Evolutionary conservation across 2,797 vertebrate species (phyloP).

Genomic region (Pelobates cultripes): DNA sequence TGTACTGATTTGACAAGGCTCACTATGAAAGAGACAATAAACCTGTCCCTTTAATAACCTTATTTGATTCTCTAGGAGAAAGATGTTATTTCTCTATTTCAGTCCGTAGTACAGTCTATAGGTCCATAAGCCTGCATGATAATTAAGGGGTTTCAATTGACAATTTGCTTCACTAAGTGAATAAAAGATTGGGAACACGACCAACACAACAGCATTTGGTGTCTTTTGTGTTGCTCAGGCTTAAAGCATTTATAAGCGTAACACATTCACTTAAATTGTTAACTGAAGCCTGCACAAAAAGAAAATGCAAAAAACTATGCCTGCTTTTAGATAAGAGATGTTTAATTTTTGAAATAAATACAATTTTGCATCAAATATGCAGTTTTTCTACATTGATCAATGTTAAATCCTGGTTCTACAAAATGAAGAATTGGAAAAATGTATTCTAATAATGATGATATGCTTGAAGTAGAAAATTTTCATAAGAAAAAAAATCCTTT

Average conservation of each 20-base stretch:
- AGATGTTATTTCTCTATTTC: slow-evolving; percentile 39
- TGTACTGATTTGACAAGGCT: neutral
- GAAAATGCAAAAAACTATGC: slow-evolving; percentile 23
- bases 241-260: slow-evolving; percentile 42
- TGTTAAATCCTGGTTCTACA: neutral
- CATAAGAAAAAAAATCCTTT: slow-evolving; percentile 35
- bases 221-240: slow-evolving; percentile 46
- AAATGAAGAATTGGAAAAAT: slow-evolving; percentile 12
- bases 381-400: too few relatives aligned
- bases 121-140: slow-evolving; percentile 46
- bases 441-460: slow-evolving; percentile 11
- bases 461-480: slow-evolving; percentile 35
- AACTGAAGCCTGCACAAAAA: slow-evolving; percentile 32
- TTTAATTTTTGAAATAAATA: neutral
- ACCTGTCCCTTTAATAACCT: slow-evolving; percentile 39
- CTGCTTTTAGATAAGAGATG: slow-evolving; percentile 14
- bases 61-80: slow-evolving; percentile 13
- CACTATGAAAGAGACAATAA: slow-evolving; percentile 4
- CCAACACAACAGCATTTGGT: slow-evolving; percentile 49
- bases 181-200: slow-evolving; percentile 49
- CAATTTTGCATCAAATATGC: too few relatives aligned
- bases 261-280: slow-evolving; percentile 41
- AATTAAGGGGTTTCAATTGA: slow-evolving; percentile 43
- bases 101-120: slow-evolving; percentile 11
- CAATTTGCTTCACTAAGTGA: slow-evolving; percentile 46